Base-by-base conservation (phyloP, 2,888 invertebrate genomes). In the Drosophila percnosoma region DNA sequence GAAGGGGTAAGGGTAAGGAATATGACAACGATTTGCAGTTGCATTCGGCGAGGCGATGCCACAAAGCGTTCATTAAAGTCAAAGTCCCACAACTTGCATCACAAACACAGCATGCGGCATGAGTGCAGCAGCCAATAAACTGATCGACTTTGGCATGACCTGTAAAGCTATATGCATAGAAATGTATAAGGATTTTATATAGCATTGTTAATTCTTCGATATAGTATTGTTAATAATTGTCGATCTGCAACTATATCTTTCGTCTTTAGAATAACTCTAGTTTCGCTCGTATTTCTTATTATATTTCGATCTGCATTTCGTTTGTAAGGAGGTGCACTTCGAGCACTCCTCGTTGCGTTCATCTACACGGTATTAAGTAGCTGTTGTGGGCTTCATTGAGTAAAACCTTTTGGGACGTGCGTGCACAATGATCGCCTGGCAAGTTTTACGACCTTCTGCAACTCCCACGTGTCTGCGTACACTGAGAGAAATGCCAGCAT, bases 371-470 rank as follows among this genome's bases (percentile, higher is more conserved):
- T 76, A 78, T 81, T 36, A 54, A 27, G 71, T 58, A 69, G 36
- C 53, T 55, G 79, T 65, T 67, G 78, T 73, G 64, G 79, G 82
- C 57, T 83, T 82, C 83, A 84, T 89, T 89, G 82, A 84, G 76
- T 45, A 78, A 76, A 89, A 89, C 76, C 78, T 89, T 83, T 89
- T 34, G 84, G 71, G 72, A 83, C 75, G 73, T 83, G 85, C 89
- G 87, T 86, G 81, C 82, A 75, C 89, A 89, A 83, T 89, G 79
- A 74, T 73, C 87, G 21, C 73, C 67, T 69, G 29, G 78, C 73
- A 63, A 77, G 73, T 78, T 87, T 90, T 90, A 87, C 88, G 87
- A 87, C 87, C 87, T 87, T 87, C 87, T 80, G 71, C 68, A 67
- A 87, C 87, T 85, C 87, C 90, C 80, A 90, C 90, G 68, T 45